Percentiles rank a stretch among this genome's conserved stretches.
These are phyloP conservation scores for Channallabes apus DNA, from an alignment of 2,797 vertebrate genomes.

Conservation along the genomic window DNA sequence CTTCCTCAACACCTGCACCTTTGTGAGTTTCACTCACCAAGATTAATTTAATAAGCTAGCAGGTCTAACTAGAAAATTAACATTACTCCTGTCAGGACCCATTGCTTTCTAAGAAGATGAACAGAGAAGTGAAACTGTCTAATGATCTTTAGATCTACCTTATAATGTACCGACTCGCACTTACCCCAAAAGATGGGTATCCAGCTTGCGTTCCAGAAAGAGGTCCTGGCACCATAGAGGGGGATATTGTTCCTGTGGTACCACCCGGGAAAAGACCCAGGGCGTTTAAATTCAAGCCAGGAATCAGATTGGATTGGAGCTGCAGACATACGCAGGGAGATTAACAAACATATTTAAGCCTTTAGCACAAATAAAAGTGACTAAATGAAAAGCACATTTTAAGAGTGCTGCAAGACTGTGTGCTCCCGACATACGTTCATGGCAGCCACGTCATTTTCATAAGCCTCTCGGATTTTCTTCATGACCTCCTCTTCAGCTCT, in stretches of 20 bases:
- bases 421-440: conserved; percentile 87
- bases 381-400: not conserved
- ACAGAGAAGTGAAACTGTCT: not conserved
- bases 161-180: not conserved
- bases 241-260: conserved; percentile 87
- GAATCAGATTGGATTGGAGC: conserved; percentile 99
- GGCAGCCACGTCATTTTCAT: conserved; percentile 96
- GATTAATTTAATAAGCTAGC: too few relatives aligned
- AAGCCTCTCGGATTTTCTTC: conserved; percentile 97
- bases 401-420: not conserved
- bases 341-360: not conserved
- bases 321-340: conserved; percentile 59
- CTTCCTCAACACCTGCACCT: not conserved
- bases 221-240: conserved; percentile 85
- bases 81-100: not conserved
- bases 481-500: conserved; percentile 95
- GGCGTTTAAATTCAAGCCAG: conserved; percentile 96
- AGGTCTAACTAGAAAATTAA: not conserved
- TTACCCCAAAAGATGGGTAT: conserved; percentile 92
- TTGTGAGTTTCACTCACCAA: not conserved
- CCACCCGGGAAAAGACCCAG: conserved; percentile 93
- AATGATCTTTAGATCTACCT: not conserved
- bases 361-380: not conserved
- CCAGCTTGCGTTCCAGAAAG: conserved; percentile 84
- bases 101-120: not conserved